A percentile compares a stretch with the other conserved stretches of the same genome.
Conservation (phyloP, 2,113 vertebrate genomes). For the Centropristis striata region DNA sequence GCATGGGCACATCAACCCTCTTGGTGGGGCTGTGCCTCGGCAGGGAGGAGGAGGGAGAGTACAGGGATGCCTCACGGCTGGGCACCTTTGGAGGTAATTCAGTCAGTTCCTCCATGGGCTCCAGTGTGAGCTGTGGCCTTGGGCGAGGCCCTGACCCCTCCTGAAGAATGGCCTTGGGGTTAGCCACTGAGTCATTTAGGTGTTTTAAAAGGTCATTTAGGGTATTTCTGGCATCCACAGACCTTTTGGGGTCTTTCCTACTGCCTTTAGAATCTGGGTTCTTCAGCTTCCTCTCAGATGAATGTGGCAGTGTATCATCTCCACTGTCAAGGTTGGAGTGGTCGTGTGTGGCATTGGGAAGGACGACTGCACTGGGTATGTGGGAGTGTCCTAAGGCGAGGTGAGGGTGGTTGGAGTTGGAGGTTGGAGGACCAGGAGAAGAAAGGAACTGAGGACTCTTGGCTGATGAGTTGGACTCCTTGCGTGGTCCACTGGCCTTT, state of each 20-base stretch:
- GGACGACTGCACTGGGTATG: slow-evolving; percentile 97
- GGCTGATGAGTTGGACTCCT: slow-evolving; percentile 87
- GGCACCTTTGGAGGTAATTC: slow-evolving; percentile 97
- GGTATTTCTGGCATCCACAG: slow-evolving; percentile 96
- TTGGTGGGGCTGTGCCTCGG: slow-evolving; percentile 98
- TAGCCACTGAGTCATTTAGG: slow-evolving; percentile 91
- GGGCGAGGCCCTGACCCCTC: slow-evolving; percentile 89
- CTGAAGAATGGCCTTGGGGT: slow-evolving; percentile 92
- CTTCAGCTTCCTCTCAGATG: slow-evolving; percentile 89
- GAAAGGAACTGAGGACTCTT: slow-evolving; percentile 94
- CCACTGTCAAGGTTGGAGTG: slow-evolving; percentile 89
- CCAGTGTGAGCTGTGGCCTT: slow-evolving; percentile 93
- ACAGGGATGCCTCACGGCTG: slow-evolving; percentile 95
- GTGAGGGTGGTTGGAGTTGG: slow-evolving; percentile 89
- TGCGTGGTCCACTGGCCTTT: slow-evolving; percentile 88
- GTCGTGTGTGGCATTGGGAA: slow-evolving; percentile 97
- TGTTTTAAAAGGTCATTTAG: slow-evolving; percentile 98
- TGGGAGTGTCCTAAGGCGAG: slow-evolving; percentile 91
- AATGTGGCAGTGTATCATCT: slow-evolving; percentile 89
- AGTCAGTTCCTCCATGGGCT: slow-evolving; percentile 92
- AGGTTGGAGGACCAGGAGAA: slow-evolving; percentile 87
- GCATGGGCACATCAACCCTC: slow-evolving; percentile 95
- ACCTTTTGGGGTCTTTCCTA: slow-evolving; percentile 93
- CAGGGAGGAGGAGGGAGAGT: slow-evolving; percentile 96
- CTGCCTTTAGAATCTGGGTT: slow-evolving; percentile 90